Evolutionary conservation across 2,113 vertebrate species (phyloP).

Genomic region (Perccottus glenii): DNA sequence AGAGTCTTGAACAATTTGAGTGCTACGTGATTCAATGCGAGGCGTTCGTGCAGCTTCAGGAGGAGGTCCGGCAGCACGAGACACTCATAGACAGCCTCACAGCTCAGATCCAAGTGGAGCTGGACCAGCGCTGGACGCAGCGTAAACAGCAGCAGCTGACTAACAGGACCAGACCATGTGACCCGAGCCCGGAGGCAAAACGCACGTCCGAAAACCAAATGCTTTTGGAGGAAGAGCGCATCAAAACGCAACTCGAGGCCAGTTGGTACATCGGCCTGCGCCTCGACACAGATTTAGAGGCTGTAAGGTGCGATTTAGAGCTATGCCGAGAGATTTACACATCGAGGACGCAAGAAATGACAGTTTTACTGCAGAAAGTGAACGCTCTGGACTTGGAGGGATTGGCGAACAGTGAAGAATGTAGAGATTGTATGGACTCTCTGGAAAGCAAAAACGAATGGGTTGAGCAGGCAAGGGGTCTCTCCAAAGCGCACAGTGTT

Average conservation of each 20-base stretch:
- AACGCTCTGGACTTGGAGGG: slow-evolving; percentile 77
- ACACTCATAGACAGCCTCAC: slow-evolving; percentile 82
- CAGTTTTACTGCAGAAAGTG: slow-evolving; percentile 84
- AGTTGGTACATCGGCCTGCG: slow-evolving; percentile 92
- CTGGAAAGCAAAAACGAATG: slow-evolving; percentile 72
- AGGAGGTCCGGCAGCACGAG: slow-evolving; percentile 85
- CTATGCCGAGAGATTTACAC: slow-evolving; percentile 81
- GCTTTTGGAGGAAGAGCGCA: slow-evolving; percentile 84
- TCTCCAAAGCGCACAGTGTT: slow-evolving; percentile 79
- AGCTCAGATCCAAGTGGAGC: slow-evolving; percentile 88
- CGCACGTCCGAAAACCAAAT: slow-evolving; percentile 68
- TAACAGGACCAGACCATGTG: slow-evolving; percentile 42
- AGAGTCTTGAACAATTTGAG: slow-evolving; percentile 72
- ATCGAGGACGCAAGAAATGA: slow-evolving; percentile 85
- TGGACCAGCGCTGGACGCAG: slow-evolving; percentile 91
- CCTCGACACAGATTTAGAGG: slow-evolving; percentile 89
- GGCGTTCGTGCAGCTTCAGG: slow-evolving; percentile 82
- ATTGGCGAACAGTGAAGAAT: slow-evolving; percentile 15
- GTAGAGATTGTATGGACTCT: slow-evolving; percentile 6
- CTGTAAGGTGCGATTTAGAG: slow-evolving; percentile 84
- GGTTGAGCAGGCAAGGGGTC: slow-evolving; percentile 84
- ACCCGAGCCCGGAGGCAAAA: slow-evolving; percentile 1
- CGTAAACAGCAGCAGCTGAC: slow-evolving; percentile 83
- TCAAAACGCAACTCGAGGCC: slow-evolving; percentile 89
- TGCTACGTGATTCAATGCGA: slow-evolving; percentile 78